Percentiles rank a stretch among this genome's conserved stretches.
Evolutionary conservation across 2,888 invertebrate genomes (phyloP).

Genomic region (Toxonevra muliebris): DNA sequence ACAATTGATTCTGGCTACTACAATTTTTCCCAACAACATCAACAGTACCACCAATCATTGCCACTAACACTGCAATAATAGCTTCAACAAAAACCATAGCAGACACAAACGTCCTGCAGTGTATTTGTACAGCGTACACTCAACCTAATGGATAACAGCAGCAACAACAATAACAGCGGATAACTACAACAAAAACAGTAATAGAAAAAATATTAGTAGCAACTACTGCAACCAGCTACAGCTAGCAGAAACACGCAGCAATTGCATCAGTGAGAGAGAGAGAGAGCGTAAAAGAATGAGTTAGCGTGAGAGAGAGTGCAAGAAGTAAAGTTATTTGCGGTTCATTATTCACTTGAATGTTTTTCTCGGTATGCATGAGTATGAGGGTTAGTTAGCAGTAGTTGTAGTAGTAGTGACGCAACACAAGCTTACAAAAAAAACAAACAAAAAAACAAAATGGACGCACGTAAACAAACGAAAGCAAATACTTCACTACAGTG

Average conservation of each 20-base stretch:
- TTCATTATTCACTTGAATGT: conserved; percentile 37
- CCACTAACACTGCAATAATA: neutral
- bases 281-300: too few relatives aligned
- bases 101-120: conserved; percentile 3
- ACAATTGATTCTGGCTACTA: conserved; percentile 3
- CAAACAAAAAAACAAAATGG: neutral
- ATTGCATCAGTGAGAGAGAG: too few relatives aligned
- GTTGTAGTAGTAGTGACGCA: too few relatives aligned
- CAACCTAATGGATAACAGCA: conserved; percentile 9
- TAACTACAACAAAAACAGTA: neutral
- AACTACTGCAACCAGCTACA: conserved; percentile 6
- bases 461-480: neutral
- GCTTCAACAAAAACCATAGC: too few relatives aligned
- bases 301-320: neutral
- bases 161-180: conserved; percentile 7
- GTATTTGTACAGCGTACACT: conserved; percentile 1
- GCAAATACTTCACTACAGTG: neutral
- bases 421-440: neutral
- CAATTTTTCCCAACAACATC: neutral
- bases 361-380: conserved; percentile 3
- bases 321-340: conserved; percentile 35
- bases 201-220: neutral
- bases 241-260: too few relatives aligned
- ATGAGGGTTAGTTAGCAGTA: neutral
- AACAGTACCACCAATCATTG: conserved; percentile 2